phyloP scores from a whole-genome alignment of 1,140 invertebrate species.

The Plectrocnemia conspersa region DNA sequence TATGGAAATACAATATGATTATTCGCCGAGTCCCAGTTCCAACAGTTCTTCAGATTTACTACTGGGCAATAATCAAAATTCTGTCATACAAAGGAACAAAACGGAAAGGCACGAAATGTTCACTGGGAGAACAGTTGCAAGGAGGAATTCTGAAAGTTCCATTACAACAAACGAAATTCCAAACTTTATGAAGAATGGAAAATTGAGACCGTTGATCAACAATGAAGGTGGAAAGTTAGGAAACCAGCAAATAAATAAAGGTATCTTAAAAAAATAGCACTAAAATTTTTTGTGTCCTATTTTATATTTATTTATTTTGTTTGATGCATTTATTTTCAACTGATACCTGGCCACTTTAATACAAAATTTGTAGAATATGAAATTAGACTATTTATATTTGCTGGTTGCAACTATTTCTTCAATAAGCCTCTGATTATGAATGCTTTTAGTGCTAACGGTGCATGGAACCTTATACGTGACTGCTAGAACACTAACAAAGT shows the following conservation, averaged over 20 bases:
- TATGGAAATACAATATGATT: slow-evolving; percentile 39
- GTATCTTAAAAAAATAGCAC: background rate
- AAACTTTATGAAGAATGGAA: slow-evolving; percentile 22
- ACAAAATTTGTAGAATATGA: no score
- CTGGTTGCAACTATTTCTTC: no score
- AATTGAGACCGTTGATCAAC: slow-evolving; percentile 27
- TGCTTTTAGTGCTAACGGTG: no score
- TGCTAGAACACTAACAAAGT: no score
- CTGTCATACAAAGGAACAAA: slow-evolving; percentile 39
- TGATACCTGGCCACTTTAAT: no score
- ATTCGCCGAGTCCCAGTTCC: slow-evolving; percentile 45
- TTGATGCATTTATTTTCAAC: no score
- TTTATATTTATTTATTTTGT: background rate
- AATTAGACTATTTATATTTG: no score
- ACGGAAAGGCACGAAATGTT: slow-evolving; percentile 1
- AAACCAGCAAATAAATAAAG: slow-evolving; percentile 12
- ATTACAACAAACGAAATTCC: slow-evolving; percentile 15
- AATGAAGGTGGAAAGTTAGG: slow-evolving; percentile 27
- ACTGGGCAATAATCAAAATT: slow-evolving; percentile 43
- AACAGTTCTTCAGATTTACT: slow-evolving; percentile 49
- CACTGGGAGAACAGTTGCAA: slow-evolving; percentile 3
- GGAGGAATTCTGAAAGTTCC: slow-evolving; percentile 32
- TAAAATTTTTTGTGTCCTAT: background rate
- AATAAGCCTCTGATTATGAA: no score
- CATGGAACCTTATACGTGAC: no score